phyloP scores from a whole-genome alignment of 2,113 vertebrate genomes.

The Tetrao urogallus region DNA sequence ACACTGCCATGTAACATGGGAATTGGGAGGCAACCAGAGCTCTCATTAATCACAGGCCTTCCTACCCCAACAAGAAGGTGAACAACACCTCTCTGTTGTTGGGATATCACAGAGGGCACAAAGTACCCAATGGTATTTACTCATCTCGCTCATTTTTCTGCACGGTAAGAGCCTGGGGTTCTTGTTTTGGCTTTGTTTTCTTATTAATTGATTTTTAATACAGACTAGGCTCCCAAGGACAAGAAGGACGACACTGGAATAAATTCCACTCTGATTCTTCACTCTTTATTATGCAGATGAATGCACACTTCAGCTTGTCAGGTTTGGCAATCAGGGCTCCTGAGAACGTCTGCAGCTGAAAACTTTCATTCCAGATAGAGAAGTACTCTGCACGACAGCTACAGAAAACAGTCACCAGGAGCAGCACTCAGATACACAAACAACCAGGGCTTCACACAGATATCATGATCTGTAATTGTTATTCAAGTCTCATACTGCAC shows the following conservation, averaged over 20 bases:
- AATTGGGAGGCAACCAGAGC: neutral
- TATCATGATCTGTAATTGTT: neutral
- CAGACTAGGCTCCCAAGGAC: constrained; percentile 36
- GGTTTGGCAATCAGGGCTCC: constrained; percentile 35
- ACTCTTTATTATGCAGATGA: constrained; percentile 61
- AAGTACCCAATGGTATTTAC: neutral
- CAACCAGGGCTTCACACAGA: neutral
- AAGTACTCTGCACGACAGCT: neutral
- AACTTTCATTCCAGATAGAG: neutral
- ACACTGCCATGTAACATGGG: neutral
- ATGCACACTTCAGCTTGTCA: constrained; percentile 23
- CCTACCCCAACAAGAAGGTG: neutral
- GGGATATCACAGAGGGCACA: neutral
- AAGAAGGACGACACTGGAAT: constrained; percentile 15
- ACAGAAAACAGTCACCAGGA: neutral
- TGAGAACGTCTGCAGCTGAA: constrained; percentile 16
- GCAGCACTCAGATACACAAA: neutral
- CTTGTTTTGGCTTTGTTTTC: neutral
- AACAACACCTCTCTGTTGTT: neutral
- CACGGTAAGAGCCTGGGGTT: neutral
- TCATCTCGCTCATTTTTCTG: neutral
- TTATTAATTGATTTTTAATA: neutral
- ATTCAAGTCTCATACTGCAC: neutral
- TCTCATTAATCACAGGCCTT: neutral
- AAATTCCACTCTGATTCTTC: constrained; percentile 11